Evolutionary conservation across 2,888 invertebrate species (phyloP).

Genomic region (Leistus spinibarbis): DNA sequence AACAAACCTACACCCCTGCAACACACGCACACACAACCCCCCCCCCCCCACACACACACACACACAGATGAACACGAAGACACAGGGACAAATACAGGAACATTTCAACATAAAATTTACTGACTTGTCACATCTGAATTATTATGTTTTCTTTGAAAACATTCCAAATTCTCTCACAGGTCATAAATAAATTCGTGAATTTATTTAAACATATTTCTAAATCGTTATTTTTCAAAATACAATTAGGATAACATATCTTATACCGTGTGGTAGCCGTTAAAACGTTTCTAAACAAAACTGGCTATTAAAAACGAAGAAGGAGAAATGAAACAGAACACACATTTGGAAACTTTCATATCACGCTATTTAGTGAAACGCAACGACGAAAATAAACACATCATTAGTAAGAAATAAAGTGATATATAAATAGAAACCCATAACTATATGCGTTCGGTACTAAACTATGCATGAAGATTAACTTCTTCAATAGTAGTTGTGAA

Average conservation of each 20-base stretch:
- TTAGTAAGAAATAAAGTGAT: neutral
- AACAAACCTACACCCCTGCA: neutral
- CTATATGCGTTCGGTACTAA: neutral
- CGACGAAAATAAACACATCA: constrained; percentile 8
- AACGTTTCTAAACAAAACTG: constrained; percentile 18
- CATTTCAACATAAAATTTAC: constrained; percentile 26
- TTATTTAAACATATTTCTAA: constrained; percentile 31
- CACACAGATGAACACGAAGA: constrained; percentile 5
- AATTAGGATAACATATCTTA: constrained; percentile 12
- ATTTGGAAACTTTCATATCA: constrained; percentile 5
- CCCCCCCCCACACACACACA: neutral
- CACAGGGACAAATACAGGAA: no score
- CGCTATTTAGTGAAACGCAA: constrained; percentile 11
- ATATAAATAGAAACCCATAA: constrained; percentile 5
- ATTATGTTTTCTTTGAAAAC: constrained; percentile 32
- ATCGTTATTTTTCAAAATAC: constrained; percentile 19
- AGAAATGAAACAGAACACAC: no score
- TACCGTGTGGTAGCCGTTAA: neutral
- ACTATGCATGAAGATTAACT: neutral
- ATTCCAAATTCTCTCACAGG: constrained; percentile 22
- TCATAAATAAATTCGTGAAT: constrained; percentile 22
- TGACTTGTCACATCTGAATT: constrained; percentile 28
- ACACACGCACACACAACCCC: neutral
- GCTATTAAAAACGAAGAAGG: constrained; percentile 1
- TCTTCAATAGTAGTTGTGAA: neutral